Evolutionary conservation across 2,113 vertebrate genomes (phyloP).

Genomic region (Takifugu flavidus): DNA sequence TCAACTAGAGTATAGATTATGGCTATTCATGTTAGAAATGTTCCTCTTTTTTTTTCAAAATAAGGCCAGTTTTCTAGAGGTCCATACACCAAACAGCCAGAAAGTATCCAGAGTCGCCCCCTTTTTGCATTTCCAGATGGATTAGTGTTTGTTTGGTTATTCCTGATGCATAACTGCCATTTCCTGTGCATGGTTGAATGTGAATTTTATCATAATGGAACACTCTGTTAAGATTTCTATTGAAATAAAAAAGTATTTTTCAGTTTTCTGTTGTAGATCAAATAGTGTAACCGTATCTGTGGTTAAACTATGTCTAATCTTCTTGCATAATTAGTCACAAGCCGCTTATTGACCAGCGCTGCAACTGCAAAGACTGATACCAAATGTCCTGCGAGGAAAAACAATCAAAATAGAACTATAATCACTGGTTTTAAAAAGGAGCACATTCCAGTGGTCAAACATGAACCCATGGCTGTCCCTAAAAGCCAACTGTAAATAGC

Average conservation of each 20-base stretch:
- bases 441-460: neutral
- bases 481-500: conserved; percentile 5
- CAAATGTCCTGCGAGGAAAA: neutral
- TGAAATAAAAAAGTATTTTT: no score
- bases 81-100: no score
- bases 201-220: no score
- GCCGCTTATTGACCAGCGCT: conserved; percentile 12
- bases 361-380: conserved; percentile 1
- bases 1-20: no score
- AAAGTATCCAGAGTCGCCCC: neutral
- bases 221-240: no score
- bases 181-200: no score
- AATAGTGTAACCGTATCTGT: no score
- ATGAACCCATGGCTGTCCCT: neutral
- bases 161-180: no score
- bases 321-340: conserved; percentile 26
- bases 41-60: no score
- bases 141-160: neutral
- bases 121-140: neutral
- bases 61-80: no score
- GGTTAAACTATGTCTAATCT: conserved; percentile 32
- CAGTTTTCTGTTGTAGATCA: no score
- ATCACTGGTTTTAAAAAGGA: neutral
- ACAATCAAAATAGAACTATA: neutral
- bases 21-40: no score